A percentile compares a stretch with the other conserved stretches of the same genome.
These are phyloP conservation scores for Andrena minutula DNA, from an alignment of 2,888 invertebrate genomes.

Conservation along the genomic window DNA sequence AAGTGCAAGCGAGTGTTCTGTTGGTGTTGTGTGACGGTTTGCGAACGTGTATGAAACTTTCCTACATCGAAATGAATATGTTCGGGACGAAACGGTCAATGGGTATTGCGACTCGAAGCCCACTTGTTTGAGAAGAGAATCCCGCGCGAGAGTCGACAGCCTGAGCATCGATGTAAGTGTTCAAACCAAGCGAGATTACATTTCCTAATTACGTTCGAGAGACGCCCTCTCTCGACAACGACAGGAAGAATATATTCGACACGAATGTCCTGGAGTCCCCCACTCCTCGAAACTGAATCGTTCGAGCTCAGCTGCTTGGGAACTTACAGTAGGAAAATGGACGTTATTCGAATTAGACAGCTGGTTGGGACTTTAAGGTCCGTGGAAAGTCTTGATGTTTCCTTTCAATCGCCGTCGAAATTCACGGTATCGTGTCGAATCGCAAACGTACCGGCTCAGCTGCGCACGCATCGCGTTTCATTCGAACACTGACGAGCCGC, in stretches of 20 bases:
- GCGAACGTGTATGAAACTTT: no score
- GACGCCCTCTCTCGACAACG: neutral
- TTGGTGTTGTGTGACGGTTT: neutral
- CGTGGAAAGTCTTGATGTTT: neutral
- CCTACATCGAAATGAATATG: no score
- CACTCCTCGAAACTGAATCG: neutral
- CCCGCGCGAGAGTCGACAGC: neutral
- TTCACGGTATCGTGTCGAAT: no score
- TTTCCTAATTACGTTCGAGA: conserved; percentile 20
- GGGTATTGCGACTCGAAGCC: neutral
- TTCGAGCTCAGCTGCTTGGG: neutral
- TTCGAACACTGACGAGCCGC: conserved; percentile 4
- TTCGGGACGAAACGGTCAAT: neutral
- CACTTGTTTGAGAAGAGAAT: neutral
- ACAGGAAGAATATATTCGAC: neutral
- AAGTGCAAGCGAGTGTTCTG: neutral
- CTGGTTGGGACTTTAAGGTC: no score
- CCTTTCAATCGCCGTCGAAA: neutral
- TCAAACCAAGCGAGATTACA: neutral
- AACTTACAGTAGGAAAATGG: no score
- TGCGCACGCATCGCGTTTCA: neutral
- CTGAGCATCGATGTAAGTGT: neutral
- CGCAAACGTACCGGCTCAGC: no score
- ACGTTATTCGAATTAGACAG: no score
- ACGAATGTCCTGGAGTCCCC: neutral